Evolutionary conservation across 2,797 vertebrate genomes (phyloP).

Genomic region (Betta splendens): DNA sequence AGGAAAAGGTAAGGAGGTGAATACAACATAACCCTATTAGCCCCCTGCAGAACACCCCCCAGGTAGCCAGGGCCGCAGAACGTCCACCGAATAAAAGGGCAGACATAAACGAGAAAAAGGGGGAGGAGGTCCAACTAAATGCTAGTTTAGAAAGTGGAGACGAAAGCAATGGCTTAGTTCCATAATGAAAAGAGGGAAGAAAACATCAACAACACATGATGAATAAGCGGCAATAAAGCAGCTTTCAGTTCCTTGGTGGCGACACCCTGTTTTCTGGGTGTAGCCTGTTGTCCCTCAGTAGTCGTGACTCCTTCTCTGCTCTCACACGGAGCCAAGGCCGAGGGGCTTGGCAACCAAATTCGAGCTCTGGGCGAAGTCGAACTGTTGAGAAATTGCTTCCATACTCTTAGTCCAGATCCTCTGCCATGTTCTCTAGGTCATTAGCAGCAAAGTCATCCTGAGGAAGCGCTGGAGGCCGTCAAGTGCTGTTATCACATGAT

Average conservation of each 20-base stretch:
- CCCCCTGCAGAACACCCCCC: constrained; percentile 36
- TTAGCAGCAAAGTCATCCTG: constrained; percentile 41
- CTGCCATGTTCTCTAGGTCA: constrained; percentile 32
- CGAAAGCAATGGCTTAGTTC: constrained; percentile 45
- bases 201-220: constrained; percentile 54
- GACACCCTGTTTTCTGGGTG: constrained; percentile 72
- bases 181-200: constrained; percentile 55
- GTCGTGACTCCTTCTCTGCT: constrained; percentile 51
- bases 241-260: constrained; percentile 44
- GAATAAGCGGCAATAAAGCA: constrained; percentile 57
- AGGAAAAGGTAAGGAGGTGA: constrained; percentile 47
- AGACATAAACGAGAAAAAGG: constrained; percentile 29
- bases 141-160: constrained; percentile 42
- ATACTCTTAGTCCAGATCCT: constrained; percentile 43
- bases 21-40: constrained; percentile 56
- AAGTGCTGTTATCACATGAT: constrained; percentile 40
- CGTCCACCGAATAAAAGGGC: constrained; percentile 41
- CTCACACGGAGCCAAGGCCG: constrained; percentile 41
- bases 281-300: constrained; percentile 56
- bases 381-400: constrained; percentile 65
- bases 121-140: constrained; percentile 35
- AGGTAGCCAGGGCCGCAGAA: constrained; percentile 42
- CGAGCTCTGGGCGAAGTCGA: constrained; percentile 50
- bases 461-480: constrained; percentile 38
- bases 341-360: constrained; percentile 42